phyloP scores from a whole-genome alignment of 2,113 vertebrate genomes.

The Rhegmatorhina hoffmannsi region DNA sequence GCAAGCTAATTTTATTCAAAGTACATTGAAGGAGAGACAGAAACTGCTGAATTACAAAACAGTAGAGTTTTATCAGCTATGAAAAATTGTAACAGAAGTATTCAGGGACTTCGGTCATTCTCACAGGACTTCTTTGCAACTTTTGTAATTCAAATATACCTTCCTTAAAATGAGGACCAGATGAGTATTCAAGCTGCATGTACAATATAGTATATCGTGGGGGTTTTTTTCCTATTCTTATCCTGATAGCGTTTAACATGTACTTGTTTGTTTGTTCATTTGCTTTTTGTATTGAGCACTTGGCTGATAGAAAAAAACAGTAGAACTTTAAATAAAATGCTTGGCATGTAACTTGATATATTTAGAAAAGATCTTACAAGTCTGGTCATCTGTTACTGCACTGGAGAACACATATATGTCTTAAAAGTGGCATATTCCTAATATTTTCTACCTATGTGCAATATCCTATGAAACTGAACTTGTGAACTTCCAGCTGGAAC shows the following conservation, averaged over 20 bases:
- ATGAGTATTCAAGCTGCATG: background rate
- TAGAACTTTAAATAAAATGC: background rate
- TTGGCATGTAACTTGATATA: background rate
- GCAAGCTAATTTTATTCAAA: constrained; percentile 39
- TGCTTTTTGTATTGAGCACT: background rate
- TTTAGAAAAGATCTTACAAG: background rate
- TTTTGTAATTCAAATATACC: background rate
- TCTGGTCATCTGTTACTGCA: background rate
- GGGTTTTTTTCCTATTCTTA: background rate
- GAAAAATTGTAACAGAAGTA: background rate
- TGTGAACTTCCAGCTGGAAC: background rate
- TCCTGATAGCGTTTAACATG: background rate
- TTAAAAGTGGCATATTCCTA: background rate
- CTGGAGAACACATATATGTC: background rate
- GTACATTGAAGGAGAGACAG: constrained; percentile 6
- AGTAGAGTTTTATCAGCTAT: background rate
- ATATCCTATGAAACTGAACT: background rate
- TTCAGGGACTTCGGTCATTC: background rate
- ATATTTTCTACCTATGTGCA: background rate
- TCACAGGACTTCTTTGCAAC: background rate
- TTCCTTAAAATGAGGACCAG: background rate
- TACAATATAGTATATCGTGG: background rate
- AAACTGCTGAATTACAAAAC: constrained; percentile 21
- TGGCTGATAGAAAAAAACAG: background rate
- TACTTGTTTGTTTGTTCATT: background rate